Base-by-base conservation (phyloP, 2,113 vertebrate species). In the Egretta garzetta region DNA sequence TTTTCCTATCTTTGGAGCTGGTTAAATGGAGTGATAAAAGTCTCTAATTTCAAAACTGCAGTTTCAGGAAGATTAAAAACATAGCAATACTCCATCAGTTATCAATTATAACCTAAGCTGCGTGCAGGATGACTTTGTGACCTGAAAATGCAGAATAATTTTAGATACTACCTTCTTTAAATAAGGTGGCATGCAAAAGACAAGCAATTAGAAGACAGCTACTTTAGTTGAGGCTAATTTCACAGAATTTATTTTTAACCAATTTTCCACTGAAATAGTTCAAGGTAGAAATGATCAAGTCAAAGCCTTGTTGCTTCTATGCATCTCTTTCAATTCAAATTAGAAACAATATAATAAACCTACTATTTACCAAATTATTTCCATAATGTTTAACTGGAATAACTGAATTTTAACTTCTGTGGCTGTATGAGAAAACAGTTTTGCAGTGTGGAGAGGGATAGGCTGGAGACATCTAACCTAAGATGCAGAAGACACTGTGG, bases 1-100 rank as follows among this genome's bases (percentile, higher is more conserved):
- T 96, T 92, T 91, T 55, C 47, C 3, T 58, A 7, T 71, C 63
- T 95, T 59, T 2, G 1, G 30, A 63, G 55, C 60, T 67, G 43
- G 76, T 72, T 95, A 97, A 96, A 93, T 83, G 75, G 63, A 81
- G 79, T 94, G 88, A 94, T 89, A 93, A 89, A 96, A 53, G 74
- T 33, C 45, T 93, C 74, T 95, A 37, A 95, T 90, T 96, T 84
- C 74, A 68, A 77, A 96, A 67, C 41, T 86, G 63, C 52, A 24
- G 59, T 82, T 94, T 94, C 89, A 94, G 91, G 66, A 77, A 87
- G 72, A 95, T 94, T 93, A 80, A 80, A 96, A 96, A 37, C 26
- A 9, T 37, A 72, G 45, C 72, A 77, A 21, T 67, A n/a, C 33
- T 80, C 59, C 50, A n/a, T 49, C 2, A 23, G 33, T 84, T 90